Base-by-base conservation (phyloP, 2,888 invertebrate species). In the Morpho helenor region DNA sequence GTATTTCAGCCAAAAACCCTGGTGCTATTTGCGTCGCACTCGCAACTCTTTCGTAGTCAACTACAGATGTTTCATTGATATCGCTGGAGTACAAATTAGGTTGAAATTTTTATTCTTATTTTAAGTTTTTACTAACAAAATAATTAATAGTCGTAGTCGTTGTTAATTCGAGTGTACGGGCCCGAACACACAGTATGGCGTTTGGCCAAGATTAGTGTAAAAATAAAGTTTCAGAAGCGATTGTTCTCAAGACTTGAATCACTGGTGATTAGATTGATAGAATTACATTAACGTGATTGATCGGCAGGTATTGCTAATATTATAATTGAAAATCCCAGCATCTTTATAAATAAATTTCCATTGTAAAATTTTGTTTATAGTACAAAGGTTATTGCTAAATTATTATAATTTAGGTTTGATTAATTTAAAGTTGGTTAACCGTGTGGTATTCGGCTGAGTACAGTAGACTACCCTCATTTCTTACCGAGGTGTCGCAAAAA, bases 81-180 rank as follows among this genome's bases (percentile, higher is more conserved):
- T 70, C 75, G 74, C 72, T 63, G 61, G 52, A 66, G 62, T 60
- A 60, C 74, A 71, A 73, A 56, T 57, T 71, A 73, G 75, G 74
- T 71, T 72, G 68, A 69, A 73, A 69, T 72, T 71, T 16, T 72
- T 73, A 68, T 70, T 71, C 73, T 68, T 69, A 65, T 69, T 64
- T 62, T 68, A 69, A 70, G 23, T 64, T 71, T 75, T 84, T 77
- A 72, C 75, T 73, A 68, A 76, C 75, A 79, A 80, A 80, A 77
- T 79, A 80, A 16, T 16, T 1, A 77, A 76, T 78, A 78, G 78
- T 81, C 77, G 75, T 74, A 72, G 92, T 75, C 92, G 89, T 73
- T 92, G 91, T 84, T 94, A 94, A 77, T 93, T 92, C 68, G 92
- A 93, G 69, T 93, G 76, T 77, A 94, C 93, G 78, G 94, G 87